phyloP scores from a whole-genome alignment of 2,888 invertebrate species.

The Xylota segnis region DNA sequence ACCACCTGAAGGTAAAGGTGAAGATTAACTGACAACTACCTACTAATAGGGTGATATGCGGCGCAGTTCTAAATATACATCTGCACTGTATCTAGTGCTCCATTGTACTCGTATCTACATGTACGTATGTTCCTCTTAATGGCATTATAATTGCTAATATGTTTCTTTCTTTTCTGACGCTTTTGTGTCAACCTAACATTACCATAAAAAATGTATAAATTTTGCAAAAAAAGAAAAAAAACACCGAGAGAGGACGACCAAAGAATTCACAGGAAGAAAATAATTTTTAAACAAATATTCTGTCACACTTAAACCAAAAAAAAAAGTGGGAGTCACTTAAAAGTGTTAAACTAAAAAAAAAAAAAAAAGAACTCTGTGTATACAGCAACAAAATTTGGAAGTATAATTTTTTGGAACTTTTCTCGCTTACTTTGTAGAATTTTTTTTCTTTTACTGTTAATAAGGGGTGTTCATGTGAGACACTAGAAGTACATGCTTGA shows the following conservation, averaged over 20 bases:
- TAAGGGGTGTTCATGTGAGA: constrained; percentile 33
- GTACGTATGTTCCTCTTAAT: neutral
- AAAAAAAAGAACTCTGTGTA: constrained; percentile 4
- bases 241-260: constrained; percentile 10
- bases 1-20: constrained; percentile 68
- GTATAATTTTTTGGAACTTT: constrained; percentile 54
- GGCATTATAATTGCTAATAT: constrained; percentile 17
- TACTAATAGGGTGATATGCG: constrained; percentile 12
- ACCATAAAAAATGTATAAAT: constrained; percentile 34
- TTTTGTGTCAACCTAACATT: constrained; percentile 26
- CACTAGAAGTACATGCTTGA: constrained; percentile 17
- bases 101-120: neutral
- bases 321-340: constrained; percentile 27
- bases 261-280: constrained; percentile 61
- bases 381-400: constrained; percentile 31
- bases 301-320: constrained; percentile 18
- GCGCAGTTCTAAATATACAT: constrained; percentile 41
- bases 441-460: constrained; percentile 31
- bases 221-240: constrained; percentile 18
- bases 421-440: constrained; percentile 10
- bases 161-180: neutral
- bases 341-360: constrained; percentile 45
- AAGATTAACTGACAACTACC: constrained; percentile 55
- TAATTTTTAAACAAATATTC: constrained; percentile 59
- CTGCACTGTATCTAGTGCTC: neutral